Evolutionary conservation across 2,113 vertebrate species (phyloP), one percentile per base, ranked within the genome.

Genomic region (Tapirus terrestris): DNA sequence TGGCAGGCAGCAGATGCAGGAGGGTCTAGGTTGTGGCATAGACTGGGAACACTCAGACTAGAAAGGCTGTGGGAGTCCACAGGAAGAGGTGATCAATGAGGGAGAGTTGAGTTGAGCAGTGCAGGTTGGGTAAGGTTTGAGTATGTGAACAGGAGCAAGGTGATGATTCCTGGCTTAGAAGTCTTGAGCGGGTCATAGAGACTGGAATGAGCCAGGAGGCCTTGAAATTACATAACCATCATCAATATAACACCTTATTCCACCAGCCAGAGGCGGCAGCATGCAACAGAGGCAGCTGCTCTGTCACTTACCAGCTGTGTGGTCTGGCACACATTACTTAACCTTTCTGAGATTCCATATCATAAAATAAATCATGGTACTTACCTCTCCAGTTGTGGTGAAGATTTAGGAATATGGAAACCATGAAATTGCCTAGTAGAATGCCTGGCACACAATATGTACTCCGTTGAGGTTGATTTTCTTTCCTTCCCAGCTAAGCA

Each of bases 401-500:
- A 92, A 31, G 67, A 67, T 65, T 72, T 75, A 25, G 63, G 45
- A 39, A 88, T 58, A 67, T 1, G 58, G 81, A 96, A 81, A 48
- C 33, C 4, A 68, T 29, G 51, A 51, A 45, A 20, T 5, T 89
- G 23, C 53, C 90, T 36, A 16, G 27, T 3, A 39, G 33, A 53
- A 45, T 27, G 12, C 31, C 70, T 65, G 75, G 53, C 53, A 33
- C 16, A 45, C 20, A 20, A 8, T 1, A 12, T 36, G 17, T 43
- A 31, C 77, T 58, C 58, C 53, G 18, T 10, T 14, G 36, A 73
- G 12, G 39, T 8, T 67, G 58, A 43, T 79, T 68, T 96, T 89
- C 43, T 94, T 98, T 79, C 67, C 87, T 93, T 95, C 88, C 75
- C 56, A 96, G 98, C 80, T 68, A 98, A 96, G 82, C 76, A 43